phyloP scores from a whole-genome alignment of 2,797 vertebrate genomes.

The Phoeniculus purpureus region DNA sequence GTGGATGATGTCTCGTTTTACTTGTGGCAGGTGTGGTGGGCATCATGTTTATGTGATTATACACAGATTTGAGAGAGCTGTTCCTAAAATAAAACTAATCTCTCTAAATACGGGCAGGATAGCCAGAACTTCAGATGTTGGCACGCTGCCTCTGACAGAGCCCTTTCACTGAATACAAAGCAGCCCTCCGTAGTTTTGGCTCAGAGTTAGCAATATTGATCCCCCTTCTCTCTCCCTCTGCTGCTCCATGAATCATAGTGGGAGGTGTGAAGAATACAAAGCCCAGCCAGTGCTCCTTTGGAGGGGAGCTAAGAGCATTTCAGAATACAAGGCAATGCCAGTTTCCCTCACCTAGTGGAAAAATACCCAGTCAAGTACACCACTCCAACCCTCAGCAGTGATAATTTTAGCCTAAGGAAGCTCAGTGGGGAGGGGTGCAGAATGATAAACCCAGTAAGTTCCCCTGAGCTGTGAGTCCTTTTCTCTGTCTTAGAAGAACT shows the following conservation, averaged over 20 bases:
- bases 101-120: neutral
- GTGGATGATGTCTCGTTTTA: neutral
- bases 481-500: neutral
- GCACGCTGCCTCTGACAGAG: constrained; percentile 20
- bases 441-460: neutral
- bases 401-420: neutral
- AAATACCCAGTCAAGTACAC: neutral
- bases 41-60: constrained; percentile 60
- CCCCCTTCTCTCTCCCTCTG: constrained; percentile 15
- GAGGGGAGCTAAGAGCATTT: neutral
- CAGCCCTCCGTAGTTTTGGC: constrained; percentile 54
- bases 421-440: neutral
- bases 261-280: constrained; percentile 51
- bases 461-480: neutral
- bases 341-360: constrained; percentile 3
- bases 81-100: constrained; percentile 67
- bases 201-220: constrained; percentile 27
- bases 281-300: neutral
- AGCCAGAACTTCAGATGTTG: constrained; percentile 29
- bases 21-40: constrained; percentile 53
- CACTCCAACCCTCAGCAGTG: neutral
- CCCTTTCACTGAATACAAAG: constrained; percentile 28
- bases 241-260: constrained; percentile 40
- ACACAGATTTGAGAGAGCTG: constrained; percentile 56
- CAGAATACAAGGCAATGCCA: neutral